A percentile compares a stretch with the other conserved stretches of the same genome.
Evolutionary conservation across 1,140 invertebrate species (phyloP).

Genomic region (Popillia japonica): DNA sequence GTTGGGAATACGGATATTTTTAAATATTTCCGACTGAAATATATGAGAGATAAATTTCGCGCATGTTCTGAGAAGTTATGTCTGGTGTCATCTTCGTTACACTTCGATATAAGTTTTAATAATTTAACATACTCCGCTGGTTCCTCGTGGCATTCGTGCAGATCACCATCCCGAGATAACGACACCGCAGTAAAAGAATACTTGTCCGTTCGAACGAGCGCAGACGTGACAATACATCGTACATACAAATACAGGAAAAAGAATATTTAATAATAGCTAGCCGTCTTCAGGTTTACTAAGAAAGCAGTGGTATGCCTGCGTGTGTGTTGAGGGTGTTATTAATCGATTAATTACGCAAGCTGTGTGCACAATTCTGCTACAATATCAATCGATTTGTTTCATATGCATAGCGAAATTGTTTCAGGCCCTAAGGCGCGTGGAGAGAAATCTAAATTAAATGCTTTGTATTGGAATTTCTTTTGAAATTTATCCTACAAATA

Average conservation of each 20-base stretch:
- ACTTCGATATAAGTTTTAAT: conserved; percentile 32
- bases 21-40: not conserved
- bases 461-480: too few relatives aligned
- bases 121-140: conserved; percentile 13
- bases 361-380: too few relatives aligned
- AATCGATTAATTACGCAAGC: too few relatives aligned
- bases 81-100: not conserved
- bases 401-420: too few relatives aligned
- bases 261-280: not conserved
- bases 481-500: too few relatives aligned
- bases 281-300: not conserved
- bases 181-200: not conserved
- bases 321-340: too few relatives aligned
- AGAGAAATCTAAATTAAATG: too few relatives aligned
- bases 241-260: not conserved
- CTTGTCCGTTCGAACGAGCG: not conserved
- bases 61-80: conserved; percentile 10
- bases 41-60: conserved; percentile 19
- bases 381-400: too few relatives aligned
- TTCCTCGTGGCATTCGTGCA: conserved; percentile 21
- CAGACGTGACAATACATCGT: conserved; percentile 12
- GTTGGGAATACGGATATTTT: not conserved
- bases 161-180: conserved; percentile 19
- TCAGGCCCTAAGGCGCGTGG: too few relatives aligned
- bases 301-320: not conserved